Base-by-base conservation (phyloP, 2,888 invertebrate species). In the Erannis defoliaria region DNA sequence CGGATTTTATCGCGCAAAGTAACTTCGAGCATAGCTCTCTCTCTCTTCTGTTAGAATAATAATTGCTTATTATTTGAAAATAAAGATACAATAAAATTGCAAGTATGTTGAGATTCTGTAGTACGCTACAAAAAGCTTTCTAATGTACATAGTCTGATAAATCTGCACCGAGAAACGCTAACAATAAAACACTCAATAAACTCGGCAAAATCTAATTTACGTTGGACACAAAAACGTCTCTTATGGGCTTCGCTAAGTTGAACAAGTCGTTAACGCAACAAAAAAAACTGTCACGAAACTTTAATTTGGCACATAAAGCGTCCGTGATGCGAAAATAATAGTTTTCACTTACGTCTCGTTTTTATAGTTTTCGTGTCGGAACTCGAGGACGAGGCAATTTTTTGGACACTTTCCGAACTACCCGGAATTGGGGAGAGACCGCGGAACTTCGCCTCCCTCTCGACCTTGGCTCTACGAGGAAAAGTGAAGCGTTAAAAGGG, bases 251-350 rank as follows among this genome's bases (percentile, higher is more conserved):
- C 63, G 69, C 70, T 70, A 75, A 75, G 72, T 75, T 70, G 70
- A 74, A 76, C 74, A 77, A 75, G 76, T 80, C 80, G 77, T 81
- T 82, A 81, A 74, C 74, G 70, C 56, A 60, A 71, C 68, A 69
- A 73, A 78, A 78, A n/a, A 77, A 78, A 72, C 73, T 75, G 64
- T 63, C 61, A 62, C 64, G 64, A 69, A 77, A 78, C 74, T 81
- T 79, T 77, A 78, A 78, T 78, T 78, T 77, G 70, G 72, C 73
- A 73, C 75, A 75, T 72, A 77, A 76, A 79, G 73, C 71, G 74
- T 75, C 62, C 68, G 62, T 73, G 72, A 74, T 75, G 76, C 70
- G 73, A 75, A 75, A 75, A 76, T 72, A 77, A 76, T 80, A 76
- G 75, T 77, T 77, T 75, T 77, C 71, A 76, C 71, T 78, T 75